Evolutionary conservation across 2,797 vertebrate species (phyloP).

Genomic region (Glyptemys insculpta): DNA sequence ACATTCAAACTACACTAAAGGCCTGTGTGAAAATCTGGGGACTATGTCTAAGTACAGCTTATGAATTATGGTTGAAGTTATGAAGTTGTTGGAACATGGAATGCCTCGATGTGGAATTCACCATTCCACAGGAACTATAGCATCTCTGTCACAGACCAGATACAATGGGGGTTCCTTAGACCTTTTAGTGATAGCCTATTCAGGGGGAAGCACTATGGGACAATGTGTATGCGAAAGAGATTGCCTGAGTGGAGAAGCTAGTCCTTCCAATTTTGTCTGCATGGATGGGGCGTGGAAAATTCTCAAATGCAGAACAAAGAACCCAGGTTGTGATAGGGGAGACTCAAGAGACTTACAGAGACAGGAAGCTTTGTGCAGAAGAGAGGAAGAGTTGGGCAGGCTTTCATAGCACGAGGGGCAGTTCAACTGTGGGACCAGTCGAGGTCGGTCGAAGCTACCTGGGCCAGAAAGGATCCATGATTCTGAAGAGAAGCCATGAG

Average conservation of each 20-base stretch:
- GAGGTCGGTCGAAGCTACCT: neutral
- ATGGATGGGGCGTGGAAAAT: neutral
- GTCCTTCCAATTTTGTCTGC: neutral
- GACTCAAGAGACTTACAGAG: neutral
- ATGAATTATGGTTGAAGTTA: neutral
- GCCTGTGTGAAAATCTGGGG: neutral
- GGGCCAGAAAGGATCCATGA: neutral
- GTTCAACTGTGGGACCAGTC: neutral
- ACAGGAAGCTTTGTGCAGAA: neutral
- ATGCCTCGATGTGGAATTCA: neutral
- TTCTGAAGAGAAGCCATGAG: neutral
- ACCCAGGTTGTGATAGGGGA: neutral
- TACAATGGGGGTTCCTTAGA: neutral
- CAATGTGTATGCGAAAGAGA: too few species aligned
- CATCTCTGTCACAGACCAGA: neutral
- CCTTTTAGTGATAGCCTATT: neutral
- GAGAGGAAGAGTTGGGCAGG: neutral
- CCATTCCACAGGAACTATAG: neutral
- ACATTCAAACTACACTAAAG: neutral
- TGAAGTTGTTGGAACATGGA: neutral
- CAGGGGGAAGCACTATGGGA: neutral
- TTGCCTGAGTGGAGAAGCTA: neutral
- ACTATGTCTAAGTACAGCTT: neutral
- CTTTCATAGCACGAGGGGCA: neutral
- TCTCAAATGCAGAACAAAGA: neutral